Base-by-base conservation (phyloP, 2,797 vertebrate genomes). In the Sternarchorhynchus goeldii region DNA sequence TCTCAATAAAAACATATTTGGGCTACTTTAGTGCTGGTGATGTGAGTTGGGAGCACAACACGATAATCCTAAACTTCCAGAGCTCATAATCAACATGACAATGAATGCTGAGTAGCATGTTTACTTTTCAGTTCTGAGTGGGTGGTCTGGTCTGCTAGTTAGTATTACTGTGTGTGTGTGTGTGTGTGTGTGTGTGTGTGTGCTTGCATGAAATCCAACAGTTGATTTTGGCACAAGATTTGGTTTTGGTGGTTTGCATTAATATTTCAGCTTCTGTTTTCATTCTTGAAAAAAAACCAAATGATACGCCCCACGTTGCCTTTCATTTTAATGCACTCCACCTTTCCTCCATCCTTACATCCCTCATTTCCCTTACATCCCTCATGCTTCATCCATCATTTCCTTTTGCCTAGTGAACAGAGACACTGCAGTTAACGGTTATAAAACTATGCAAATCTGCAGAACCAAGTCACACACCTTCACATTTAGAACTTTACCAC, bases 81-180 rank as follows among this genome's bases (percentile, higher is more conserved):
- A 56, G 32, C 25, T 32, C 10, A 34, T 14, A 17, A 32, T 56
- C 50, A 5, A 14, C 31, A 12, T 56, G 17, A 57, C 29, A 17
- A 34, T 56, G 68, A 70, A 56, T 32, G 21, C 12, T 56, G 31
- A 25, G 50, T 5, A 56, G 68, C 3, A 29, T 70, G 50, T 32
- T 41, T 16, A 53, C 66, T 53, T 34, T 39, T 41, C 53, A 32
- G 68, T 57, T 70, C 68, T 70, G n/a, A n/a, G 45, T 75, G 60
- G 45, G 60, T 65, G 73, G 36, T 53, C 63, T n/a, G 7, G 25
- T 10, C 29, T 65, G 73, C 36, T 45, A 34, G 29, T 75, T 17
- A 55, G 62, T 41, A 4, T 21, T 18, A 32, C 5, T 34, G 29
- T 75, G 29, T 60, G 36, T 73, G 36, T 34, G 41, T 65, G 72